Base-by-base conservation (phyloP, 2,113 vertebrate species). In the Phaetusa simplex region DNA sequence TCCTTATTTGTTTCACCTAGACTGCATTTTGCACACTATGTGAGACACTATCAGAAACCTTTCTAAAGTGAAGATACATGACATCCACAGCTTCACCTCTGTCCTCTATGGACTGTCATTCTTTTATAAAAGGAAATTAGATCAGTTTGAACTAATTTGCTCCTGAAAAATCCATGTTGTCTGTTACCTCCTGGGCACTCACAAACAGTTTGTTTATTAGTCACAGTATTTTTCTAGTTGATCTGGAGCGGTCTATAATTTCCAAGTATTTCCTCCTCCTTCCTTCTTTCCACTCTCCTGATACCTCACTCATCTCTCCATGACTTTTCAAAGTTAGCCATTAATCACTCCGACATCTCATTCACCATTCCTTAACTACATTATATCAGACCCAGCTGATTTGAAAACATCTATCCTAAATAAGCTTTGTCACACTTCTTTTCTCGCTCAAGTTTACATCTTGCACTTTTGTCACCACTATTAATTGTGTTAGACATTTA, bases 61-160 rank as follows among this genome's bases (percentile, higher is more conserved):
- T 36, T 49, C 67, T 11, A 0, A n/a, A 62, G 29, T 2, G 71
- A 45, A 78, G 62, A 30, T 27, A 24, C 0, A 1, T 4, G 29
- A 15, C 26, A 69, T 29, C 23, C 21, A 24, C 13, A 36, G 50
- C 42, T 45, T 36, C 66, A 45, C 93, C 66, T 66, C 36, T 64
- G 70, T 67, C 52, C 42, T 53, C 74, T 23, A 34, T 2, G 21
- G 14, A 49, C 82, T 62, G 52, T 30, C 43, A 17, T 24, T 67
- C n/a, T 38, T 56, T 10, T 38, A 34, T 6, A 34, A 30, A 40
- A 45, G n/a, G 62, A 69, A 92, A 83, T 23, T 7, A 12, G 5
- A 40, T 61, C 38, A 26, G 12, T 11, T 24, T 47, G 86, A 47
- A 34, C 20, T 14, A 13, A 88, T 59, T 40, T 36, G 40, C n/a